These are phyloP conservation scores for Bos javanicus DNA, from an alignment of 2,113 vertebrate species.

Conservation along the genomic window DNA sequence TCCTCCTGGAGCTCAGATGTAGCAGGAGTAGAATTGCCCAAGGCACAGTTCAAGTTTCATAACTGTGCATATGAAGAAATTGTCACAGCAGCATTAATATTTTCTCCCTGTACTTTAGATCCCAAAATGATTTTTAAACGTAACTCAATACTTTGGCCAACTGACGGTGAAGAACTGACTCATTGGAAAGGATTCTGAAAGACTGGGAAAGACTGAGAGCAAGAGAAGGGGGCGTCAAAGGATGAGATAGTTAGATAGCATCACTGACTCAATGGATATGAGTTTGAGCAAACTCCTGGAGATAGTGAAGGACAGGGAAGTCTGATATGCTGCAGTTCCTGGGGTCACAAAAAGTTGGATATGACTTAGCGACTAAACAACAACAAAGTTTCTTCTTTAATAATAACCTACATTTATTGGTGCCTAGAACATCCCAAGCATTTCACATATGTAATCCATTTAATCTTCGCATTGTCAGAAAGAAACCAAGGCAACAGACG, in stretches of 20 bases:
- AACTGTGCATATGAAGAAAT: neutral
- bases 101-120: neutral
- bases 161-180: neutral
- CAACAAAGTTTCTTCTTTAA: constrained; percentile 2
- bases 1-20: neutral
- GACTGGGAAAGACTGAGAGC: neutral
- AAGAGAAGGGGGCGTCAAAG: neutral
- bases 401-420: neutral
- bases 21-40: neutral
- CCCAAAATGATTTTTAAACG: neutral
- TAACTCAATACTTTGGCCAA: neutral
- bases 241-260: neutral
- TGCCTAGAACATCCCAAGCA: neutral
- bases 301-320: neutral
- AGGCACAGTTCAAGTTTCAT: neutral
- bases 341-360: neutral
- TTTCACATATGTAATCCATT: neutral
- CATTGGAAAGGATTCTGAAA: neutral
- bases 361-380: neutral
- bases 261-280: neutral
- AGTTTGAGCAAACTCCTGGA: neutral
- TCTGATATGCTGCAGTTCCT: neutral
- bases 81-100: neutral
- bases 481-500: neutral
- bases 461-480: neutral